Percentiles rank a stretch among this genome's conserved stretches.
Conservation (phyloP, 2,113 vertebrate species). For the Lutjanus erythropterus region DNA sequence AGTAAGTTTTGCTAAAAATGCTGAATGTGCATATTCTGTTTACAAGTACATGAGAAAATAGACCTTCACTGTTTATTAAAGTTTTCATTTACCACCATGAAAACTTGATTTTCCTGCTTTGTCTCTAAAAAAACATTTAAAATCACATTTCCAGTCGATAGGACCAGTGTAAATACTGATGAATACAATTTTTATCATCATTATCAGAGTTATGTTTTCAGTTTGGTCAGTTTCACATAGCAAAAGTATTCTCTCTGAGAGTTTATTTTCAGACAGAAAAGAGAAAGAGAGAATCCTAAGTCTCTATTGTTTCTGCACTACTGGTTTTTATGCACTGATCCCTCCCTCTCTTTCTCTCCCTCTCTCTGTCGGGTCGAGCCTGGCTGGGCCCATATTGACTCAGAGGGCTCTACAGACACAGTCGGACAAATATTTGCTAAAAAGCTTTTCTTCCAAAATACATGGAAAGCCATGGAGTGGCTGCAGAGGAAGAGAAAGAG, state of each 20-base stretch:
- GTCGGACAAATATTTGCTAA: conserved; percentile 84
- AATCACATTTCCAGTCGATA: background rate
- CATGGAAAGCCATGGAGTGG: conserved; percentile 69
- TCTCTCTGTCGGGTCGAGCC: conserved; percentile 47
- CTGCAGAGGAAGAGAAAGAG: conserved; percentile 55
- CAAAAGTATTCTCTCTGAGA: background rate
- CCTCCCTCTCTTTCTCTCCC: conserved; percentile 30
- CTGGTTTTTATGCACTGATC: conserved; percentile 75
- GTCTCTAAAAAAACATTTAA: background rate
- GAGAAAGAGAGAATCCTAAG: conserved; percentile 45
- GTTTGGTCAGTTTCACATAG: background rate
- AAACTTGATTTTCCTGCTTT: background rate
- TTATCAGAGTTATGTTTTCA: too few species aligned
- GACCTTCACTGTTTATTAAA: too few species aligned
- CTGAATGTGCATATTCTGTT: background rate
- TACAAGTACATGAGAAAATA: too few species aligned
- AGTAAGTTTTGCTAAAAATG: too few species aligned
- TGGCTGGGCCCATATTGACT: conserved; percentile 76
- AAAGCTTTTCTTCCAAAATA: conserved; percentile 83
- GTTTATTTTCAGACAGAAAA: conserved; percentile 42
- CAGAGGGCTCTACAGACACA: conserved; percentile 76
- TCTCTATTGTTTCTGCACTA: conserved; percentile 78
- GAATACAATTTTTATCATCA: background rate
- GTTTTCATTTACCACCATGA: background rate
- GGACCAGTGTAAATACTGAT: background rate